Conservation (phyloP, 2,888 invertebrate genomes). For the Drosophila vallismaia region DNA sequence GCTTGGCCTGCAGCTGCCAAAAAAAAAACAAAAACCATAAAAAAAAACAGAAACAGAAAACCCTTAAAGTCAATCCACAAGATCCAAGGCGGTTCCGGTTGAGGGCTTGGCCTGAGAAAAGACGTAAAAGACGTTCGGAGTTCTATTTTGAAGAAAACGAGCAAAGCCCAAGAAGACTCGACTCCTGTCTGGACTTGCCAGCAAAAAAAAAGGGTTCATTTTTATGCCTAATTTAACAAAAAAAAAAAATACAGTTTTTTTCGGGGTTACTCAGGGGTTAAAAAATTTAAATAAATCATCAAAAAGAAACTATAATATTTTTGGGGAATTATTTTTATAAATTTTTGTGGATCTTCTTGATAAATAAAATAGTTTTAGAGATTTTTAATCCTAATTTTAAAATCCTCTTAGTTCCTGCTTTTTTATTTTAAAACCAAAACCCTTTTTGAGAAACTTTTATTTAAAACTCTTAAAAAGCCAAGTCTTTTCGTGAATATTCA, state of each 20-base stretch:
- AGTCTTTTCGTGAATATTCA: not conserved
- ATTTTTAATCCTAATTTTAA: too few species aligned
- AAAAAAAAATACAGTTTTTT: constrained; percentile 36
- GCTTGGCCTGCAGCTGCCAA: constrained; percentile 22
- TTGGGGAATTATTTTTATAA: too few species aligned
- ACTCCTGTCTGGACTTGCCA: constrained; percentile 4
- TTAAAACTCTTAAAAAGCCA: not conserved
- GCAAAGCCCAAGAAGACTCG: not conserved
- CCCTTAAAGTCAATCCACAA: constrained; percentile 4
- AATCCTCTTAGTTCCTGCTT: too few species aligned
- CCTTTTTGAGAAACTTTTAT: too few species aligned
- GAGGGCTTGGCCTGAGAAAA: constrained; percentile 74
- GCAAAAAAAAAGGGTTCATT: constrained; percentile 4
- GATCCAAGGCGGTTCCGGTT: constrained; percentile 61
- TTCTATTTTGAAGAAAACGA: not conserved
- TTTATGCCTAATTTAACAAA: constrained; percentile 70
- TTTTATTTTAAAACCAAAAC: too few species aligned
- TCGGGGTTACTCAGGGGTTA: too few species aligned
- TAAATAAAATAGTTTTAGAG: too few species aligned
- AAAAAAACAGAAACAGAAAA: constrained; percentile 3
- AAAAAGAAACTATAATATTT: too few species aligned
- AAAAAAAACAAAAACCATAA: constrained; percentile 4
- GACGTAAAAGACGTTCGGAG: not conserved
- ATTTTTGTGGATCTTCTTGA: too few species aligned
- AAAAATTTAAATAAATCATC: too few species aligned